phyloP scores from a whole-genome alignment of 2,113 vertebrate species.

The Sinocyclocheilus grahami region DNA sequence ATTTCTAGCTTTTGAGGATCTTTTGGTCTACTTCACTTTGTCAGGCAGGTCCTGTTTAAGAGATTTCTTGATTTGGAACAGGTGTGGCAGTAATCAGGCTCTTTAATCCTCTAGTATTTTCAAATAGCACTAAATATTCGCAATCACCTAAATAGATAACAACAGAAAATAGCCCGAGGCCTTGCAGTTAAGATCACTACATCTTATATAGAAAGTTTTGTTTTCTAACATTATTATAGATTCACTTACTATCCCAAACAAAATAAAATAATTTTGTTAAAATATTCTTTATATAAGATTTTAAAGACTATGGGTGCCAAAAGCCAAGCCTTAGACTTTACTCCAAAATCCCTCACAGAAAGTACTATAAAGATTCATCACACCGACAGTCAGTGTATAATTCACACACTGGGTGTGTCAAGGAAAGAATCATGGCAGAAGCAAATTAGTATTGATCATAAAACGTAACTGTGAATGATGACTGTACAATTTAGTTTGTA shows the following conservation, averaged over 20 bases:
- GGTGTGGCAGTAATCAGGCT: too few relatives aligned
- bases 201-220: too few relatives aligned
- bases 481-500: not conserved
- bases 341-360: not conserved
- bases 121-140: not conserved
- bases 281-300: not conserved
- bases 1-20: too few relatives aligned
- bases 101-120: not conserved
- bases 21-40: too few relatives aligned
- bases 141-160: not conserved
- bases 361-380: not conserved
- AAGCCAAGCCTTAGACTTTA: not conserved
- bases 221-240: too few relatives aligned
- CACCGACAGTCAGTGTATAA: not conserved
- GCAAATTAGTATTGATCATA: conserved; percentile 23
- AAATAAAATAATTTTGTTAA: too few relatives aligned
- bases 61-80: too few relatives aligned
- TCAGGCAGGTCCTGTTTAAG: too few relatives aligned
- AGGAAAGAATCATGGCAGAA: not conserved
- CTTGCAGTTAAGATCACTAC: too few relatives aligned
- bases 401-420: not conserved
- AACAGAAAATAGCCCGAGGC: not conserved
- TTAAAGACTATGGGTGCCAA: not conserved
- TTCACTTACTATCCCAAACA: too few relatives aligned
- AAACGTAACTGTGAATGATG: conserved; percentile 16